Base-by-base conservation (phyloP, 1,140 invertebrate genomes). In the Drosophila parabipectinata region DNA sequence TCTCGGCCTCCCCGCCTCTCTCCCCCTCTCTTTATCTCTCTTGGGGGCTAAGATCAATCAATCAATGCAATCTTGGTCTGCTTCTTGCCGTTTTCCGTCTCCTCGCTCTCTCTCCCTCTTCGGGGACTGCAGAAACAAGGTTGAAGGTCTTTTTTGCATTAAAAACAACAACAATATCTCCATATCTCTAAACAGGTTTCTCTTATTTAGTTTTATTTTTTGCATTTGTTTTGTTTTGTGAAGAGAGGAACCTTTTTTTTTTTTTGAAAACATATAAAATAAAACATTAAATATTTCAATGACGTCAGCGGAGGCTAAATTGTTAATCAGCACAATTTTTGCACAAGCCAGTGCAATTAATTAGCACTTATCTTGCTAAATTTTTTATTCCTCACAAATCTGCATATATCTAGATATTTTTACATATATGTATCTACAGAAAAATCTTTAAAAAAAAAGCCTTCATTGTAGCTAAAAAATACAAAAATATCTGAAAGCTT, bases 101-200 rank as follows among this genome's bases (percentile, higher is more conserved):
- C 18, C 44, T 18, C 18, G 1, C 6, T 26, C 26, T 26, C 50
- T 45, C 48, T 26, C 44, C 39, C 48, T 50, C 59, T 64, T 48
- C 58, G 10, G 59, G 6, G 26, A 6, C 58, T 39, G 53, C 54
- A 53, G 67, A 52, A 82, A 66, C 64, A 75, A 74, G 79, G 79
- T 75, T 84, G 79, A 82, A 82, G 79, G 79, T 59, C 75, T 82
- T 79, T 77, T 82, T 79, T 79, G 71, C 79, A 84, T 79, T 41
- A 37, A 73, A 28, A 77, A 44, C 62, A 73, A 48, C 18, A 68
- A 45, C 34, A 67, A 66, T 48, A 58, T 66, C 41, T 39, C 18
- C 15, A 54, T 55, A 50, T 72, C 30, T 54, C 66, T 45, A 71
- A 72, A 72, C 68, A 21, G 68, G 68, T 72, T 5, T 41, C 15